Evolutionary conservation across 2,888 invertebrate species (phyloP), one percentile per base, ranked within the genome.

Genomic region (Clivina fossor): DNA sequence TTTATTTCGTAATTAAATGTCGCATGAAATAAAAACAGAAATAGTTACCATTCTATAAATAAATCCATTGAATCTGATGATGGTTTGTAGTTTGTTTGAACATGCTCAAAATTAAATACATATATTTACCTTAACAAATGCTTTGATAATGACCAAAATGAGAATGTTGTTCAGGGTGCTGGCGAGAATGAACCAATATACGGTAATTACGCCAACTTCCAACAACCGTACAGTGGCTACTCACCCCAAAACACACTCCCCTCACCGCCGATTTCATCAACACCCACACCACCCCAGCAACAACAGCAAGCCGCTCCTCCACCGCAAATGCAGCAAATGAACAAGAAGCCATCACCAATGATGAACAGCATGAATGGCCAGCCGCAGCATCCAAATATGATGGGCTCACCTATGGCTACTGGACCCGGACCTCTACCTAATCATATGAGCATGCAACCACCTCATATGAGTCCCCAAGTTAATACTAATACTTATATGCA

Each of bases 161-260:
- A 11, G 2, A 38, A 19, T 38, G n/a, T 40, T 28, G 53, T 63
- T 2, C 57, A 69, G 69, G 77, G 82, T 9, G 79, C 79, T 0
- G 76, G 78, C 13, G 81, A 81, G 60, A 69, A 69, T 24, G 76
- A 74, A 51, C 71, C 70, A 47, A 73, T 76, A 66, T 77, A 76
- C 63, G 72, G 72, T 18, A 74, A 72, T 58, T 78, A 78, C 64
- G 74, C 74, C 1, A 76, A 74, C 53, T 72, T 71, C 58, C 68
- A 67, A 62, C 58, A 68, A 57, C 66, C 71, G 30, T 76, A 76
- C 63, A 74, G 73, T 58, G 74, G 74, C 4, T 77, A 76, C 60
- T 76, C 76, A 2, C 76, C 77, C 16, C 75, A 74, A 55, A 69
- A 74, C 38, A 73, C 77, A 19, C 68, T 75, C 37, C 75, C 76